Evolutionary conservation across 2,888 invertebrate genomes (phyloP).

Genomic region (Eulithis testata): DNA sequence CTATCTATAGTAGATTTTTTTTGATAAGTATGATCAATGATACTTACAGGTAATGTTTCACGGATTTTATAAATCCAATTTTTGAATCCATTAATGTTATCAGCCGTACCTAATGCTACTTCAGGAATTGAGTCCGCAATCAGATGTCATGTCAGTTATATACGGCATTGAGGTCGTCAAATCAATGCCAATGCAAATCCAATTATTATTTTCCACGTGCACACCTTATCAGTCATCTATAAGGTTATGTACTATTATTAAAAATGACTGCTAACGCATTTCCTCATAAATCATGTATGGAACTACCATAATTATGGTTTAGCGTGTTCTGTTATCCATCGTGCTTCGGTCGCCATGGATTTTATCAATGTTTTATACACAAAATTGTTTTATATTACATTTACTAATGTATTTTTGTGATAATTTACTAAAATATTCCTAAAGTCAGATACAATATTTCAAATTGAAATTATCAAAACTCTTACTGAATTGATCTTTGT

Average conservation of each 20-base stretch:
- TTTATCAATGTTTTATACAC: conserved; percentile 64
- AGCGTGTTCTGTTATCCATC: conserved; percentile 72
- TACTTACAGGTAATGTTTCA: too few species aligned
- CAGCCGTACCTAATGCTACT: too few species aligned
- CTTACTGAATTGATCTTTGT: too few species aligned
- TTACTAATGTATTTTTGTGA: conserved; percentile 40
- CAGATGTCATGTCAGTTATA: too few species aligned
- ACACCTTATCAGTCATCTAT: neutral
- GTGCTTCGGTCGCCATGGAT: conserved; percentile 60
- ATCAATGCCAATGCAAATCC: neutral
- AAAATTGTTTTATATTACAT: conserved; percentile 58
- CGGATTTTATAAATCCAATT: too few species aligned
- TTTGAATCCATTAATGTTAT: too few species aligned
- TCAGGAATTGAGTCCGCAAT: too few species aligned
- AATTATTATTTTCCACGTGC: conserved; percentile 1
- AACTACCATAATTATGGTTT: conserved; percentile 68
- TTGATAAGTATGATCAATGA: too few species aligned
- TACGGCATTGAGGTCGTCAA: neutral
- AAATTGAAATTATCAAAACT: too few species aligned
- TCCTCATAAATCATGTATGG: conserved; percentile 58
- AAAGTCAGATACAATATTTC: too few species aligned
- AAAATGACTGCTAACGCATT: conserved; percentile 42
- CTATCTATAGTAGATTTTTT: too few species aligned
- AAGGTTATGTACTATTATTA: conserved; percentile 26
- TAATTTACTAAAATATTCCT: too few species aligned